Percentiles rank a stretch among this genome's conserved stretches.
Conservation (phyloP, 1,140 invertebrate genomes). For the Ceratina calcarata region DNA sequence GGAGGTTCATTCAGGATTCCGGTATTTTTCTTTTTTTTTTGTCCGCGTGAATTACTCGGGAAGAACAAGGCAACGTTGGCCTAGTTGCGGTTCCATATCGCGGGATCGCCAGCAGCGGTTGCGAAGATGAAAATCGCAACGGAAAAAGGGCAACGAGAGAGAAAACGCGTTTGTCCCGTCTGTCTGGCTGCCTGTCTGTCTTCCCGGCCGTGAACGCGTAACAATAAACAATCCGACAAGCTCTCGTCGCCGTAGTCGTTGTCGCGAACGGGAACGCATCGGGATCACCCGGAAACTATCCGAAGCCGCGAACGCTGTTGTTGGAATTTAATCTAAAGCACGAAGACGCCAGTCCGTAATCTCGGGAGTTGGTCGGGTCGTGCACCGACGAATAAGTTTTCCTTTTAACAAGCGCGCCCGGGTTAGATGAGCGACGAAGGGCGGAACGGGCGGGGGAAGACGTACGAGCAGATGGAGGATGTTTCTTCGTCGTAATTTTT, state of each 20-base stretch:
- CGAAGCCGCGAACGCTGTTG: slow-evolving; percentile 1
- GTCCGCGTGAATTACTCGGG: not conserved
- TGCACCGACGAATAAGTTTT: slow-evolving; percentile 44
- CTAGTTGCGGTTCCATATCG: slow-evolving; percentile 3
- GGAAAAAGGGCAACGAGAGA: not conserved
- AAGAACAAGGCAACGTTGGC: not conserved
- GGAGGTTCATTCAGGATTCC: too few relatives aligned
- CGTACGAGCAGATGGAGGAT: not conserved
- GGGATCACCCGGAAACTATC: slow-evolving; percentile 22
- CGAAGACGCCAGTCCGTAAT: slow-evolving; percentile 48
- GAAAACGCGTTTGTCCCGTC: not conserved
- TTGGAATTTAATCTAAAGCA: slow-evolving; percentile 39
- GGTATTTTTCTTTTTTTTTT: too few relatives aligned
- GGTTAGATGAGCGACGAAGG: not conserved
- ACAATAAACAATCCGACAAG: slow-evolving; percentile 6
- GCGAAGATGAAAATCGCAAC: slow-evolving; percentile 30
- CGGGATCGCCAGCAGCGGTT: slow-evolving; percentile 21
- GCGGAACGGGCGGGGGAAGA: not conserved
- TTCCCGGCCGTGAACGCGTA: not conserved
- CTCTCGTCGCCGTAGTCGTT: not conserved
- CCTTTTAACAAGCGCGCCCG: not conserved
- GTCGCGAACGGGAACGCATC: not conserved
- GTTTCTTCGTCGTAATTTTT: slow-evolving; percentile 43
- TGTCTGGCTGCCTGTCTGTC: too few relatives aligned
- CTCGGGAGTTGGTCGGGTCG: slow-evolving; percentile 20